Base-by-base conservation (phyloP, 2,888 invertebrate genomes). In the Mythimna impura region DNA sequence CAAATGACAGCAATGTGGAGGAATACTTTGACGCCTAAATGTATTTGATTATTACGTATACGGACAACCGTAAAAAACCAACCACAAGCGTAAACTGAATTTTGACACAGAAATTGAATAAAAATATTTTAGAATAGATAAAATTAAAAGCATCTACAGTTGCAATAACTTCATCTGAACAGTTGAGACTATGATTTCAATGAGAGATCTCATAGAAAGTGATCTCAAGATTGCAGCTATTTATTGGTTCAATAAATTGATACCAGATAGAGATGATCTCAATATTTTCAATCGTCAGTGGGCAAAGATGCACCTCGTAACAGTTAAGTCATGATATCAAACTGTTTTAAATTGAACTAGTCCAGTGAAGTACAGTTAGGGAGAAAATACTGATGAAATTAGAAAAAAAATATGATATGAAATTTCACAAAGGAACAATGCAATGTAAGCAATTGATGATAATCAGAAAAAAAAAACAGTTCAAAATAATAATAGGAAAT, bases 271-370 rank as follows among this genome's bases (percentile, higher is more conserved):
- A 52, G 25, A 66, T 66, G 57, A 30, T 66, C 50, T 65, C 71
- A 65, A 74, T 74, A 72, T 70, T 75, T 78, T 78, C 69, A 74
- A 55, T 74, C 66, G 17, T 47, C 36, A 47, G 10, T 67, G 66
- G 58, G 60, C 58, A 36, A 54, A 70, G 78, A 69, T 79, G 50
- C 69, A 50, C 66, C 57, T 68, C 75, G 20, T 77, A 81, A 84
- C 84, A 66, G 83, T 85, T 78, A 81, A 85, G 66, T 80, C 73
- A 80, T 81, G 83, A 81, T 83, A 75, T 66, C 67, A 75, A 85
- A 83, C 85, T 81, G 83, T 85, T 85, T 79, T 66, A 83, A 71
- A 85, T 78, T 74, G 78, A 71, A 66, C 60, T 50, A 64, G 70
- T 78, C 71, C 74, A 54, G 55, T 66, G 20, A 58, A 54, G 83